Evolutionary conservation across 2,797 vertebrate genomes (phyloP).

Genomic region (Pipistrellus pipistrellus): DNA sequence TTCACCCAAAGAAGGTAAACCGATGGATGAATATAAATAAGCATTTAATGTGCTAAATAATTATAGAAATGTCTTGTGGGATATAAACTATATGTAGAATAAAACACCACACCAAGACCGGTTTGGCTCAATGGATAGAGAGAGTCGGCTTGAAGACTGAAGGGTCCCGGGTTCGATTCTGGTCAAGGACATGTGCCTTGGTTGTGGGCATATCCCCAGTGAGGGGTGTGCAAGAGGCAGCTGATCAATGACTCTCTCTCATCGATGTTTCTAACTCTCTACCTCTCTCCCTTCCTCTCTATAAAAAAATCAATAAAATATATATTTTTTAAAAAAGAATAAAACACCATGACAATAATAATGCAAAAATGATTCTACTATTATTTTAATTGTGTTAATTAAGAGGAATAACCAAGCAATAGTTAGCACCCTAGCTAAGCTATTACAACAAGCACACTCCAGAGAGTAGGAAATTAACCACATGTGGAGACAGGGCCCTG

Average conservation of each 20-base stretch:
- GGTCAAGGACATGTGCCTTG: too few species aligned
- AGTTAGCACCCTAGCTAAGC: rapidly evolving
- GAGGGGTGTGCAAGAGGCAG: too few species aligned
- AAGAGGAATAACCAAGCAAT: neutral
- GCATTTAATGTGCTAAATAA: neutral
- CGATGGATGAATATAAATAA: neutral
- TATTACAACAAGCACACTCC: neutral
- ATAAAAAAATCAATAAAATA: too few species aligned
- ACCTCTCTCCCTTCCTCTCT: too few species aligned
- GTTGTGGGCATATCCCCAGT: too few species aligned
- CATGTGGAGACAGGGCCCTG: neutral
- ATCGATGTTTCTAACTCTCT: too few species aligned
- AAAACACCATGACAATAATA: neutral
- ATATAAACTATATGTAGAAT: neutral
- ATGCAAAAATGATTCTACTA: neutral
- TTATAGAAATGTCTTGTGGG: neutral
- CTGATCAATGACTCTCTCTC: too few species aligned
- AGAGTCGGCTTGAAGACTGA: too few species aligned
- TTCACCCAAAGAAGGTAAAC: neutral
- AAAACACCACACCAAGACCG: neutral
- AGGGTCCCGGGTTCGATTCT: too few species aligned
- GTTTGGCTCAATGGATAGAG: too few species aligned
- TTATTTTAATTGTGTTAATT: neutral
- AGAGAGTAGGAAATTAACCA: neutral
- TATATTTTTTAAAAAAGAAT: neutral